Conservation (phyloP, 2,797 vertebrate genomes). For the Hephaestus fuliginosus region DNA sequence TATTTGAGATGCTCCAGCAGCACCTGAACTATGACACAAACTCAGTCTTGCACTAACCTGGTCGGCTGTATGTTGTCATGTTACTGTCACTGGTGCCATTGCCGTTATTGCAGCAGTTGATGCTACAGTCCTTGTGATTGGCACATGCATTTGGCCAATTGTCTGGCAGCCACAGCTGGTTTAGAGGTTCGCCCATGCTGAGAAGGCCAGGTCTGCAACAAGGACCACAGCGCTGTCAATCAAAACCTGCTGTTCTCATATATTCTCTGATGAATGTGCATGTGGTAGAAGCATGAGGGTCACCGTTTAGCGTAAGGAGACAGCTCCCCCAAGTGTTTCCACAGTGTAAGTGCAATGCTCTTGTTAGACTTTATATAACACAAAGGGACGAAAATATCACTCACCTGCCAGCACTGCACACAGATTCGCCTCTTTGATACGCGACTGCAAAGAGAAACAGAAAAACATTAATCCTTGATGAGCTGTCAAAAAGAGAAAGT, state of each 20-base stretch:
- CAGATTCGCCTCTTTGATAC: constrained; percentile 95
- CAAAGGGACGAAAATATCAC: constrained; percentile 66
- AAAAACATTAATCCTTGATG: constrained; percentile 64
- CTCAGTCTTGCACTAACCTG: constrained; percentile 85
- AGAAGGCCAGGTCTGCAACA: constrained; percentile 91
- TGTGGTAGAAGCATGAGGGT: background rate
- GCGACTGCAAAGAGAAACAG: constrained; percentile 88
- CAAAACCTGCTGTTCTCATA: constrained; percentile 47
- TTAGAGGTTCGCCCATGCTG: constrained; percentile 91
- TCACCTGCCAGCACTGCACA: constrained; percentile 95
- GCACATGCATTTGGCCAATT: constrained; percentile 94
- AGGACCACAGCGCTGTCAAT: constrained; percentile 65
- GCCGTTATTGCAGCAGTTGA: constrained; percentile 93
- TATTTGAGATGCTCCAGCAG: background rate
- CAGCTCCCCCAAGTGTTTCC: constrained; percentile 88
- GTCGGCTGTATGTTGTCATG: constrained; percentile 95
- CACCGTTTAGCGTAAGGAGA: constrained; percentile 66
- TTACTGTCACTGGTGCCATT: constrained; percentile 95
- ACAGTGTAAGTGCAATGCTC: constrained; percentile 30
- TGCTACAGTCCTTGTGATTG: constrained; percentile 95
- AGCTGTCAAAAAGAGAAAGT: constrained; percentile 66
- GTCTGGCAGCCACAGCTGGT: constrained; percentile 94
- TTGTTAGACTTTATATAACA: constrained; percentile 51
- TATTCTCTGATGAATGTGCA: constrained; percentile 8
- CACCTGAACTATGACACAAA: constrained; percentile 1